Evolutionary conservation across 2,797 vertebrate species (phyloP), one percentile per base, ranked within the genome.

Genomic region (Acomys russatus): DNA sequence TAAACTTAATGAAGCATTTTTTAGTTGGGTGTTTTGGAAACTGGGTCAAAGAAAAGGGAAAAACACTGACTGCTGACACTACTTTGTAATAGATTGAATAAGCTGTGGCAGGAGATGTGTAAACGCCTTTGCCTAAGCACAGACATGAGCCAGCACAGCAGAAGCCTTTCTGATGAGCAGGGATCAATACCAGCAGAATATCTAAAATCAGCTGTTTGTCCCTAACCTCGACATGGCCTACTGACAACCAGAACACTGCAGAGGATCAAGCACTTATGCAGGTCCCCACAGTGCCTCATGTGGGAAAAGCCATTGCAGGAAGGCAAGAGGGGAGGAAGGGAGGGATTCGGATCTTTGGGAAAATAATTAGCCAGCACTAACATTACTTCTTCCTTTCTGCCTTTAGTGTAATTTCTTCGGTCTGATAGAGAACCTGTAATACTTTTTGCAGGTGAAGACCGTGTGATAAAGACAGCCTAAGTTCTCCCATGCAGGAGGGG

Each of bases 1-100:
- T 84, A 88, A 93, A 91, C 91, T 90, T 96, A 96, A 96, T 51
- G 92, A 97, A 97, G 85, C 73, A 91, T 86, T 78, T 97, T 44
- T 79, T 91, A 56, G 80, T 95, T 20, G 64, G 76, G 35, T 91
- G 51, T 84, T 96, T 97, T 73, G 66, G 95, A 98, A 97, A 93
- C 63, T 91, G 79, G 88, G 88, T 96, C 90, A 96, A 94, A 97
- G 33, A 64, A 78, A 93, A 97, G 86, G 77, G 59, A 61, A 92
- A 14, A 25, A 17, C 92, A 92, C 74, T 77, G 94, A 61, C 94
- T 49, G 71, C 61, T 87, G 90, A 94, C 59, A 56, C 44, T 73
- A 68, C 76, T 95, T 82, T 84, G 54, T 87, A 92, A 90, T 3
- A 90, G 86, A 97, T 54, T 77, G 80, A 92, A 18, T 61, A 94